Evolutionary conservation across 2,797 vertebrate genomes (phyloP), one percentile per base, ranked within the genome.

Genomic region (Aulostomus chinensis): DNA sequence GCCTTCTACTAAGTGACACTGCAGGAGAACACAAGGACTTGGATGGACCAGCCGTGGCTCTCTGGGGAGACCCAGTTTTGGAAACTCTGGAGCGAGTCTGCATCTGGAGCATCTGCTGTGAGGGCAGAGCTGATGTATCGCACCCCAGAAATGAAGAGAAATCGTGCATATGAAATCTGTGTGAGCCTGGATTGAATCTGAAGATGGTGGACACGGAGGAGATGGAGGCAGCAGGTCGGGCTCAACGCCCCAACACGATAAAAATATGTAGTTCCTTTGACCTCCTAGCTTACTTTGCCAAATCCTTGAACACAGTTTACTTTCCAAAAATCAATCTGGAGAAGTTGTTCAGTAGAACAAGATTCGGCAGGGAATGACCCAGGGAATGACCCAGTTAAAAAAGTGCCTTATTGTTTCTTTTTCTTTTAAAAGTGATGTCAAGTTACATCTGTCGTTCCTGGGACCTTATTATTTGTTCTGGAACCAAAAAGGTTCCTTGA

Each of bases 41-140:
- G 55, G 49, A 58, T 56, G 47, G 40, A 39, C 38, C 38, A 17
- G 57, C 5, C 29, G 17, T n/a, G 17, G 15, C 32, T 77, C 74
- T 53, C 73, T 4, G 56, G 46, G 54, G 73, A 77, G 46, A 26
- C 35, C n/a, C 11, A 6, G 40, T 61, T 78, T 69, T 62, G 56
- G 47, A 32, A 41, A 38, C 81, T 58, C 60, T 12, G 41, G 37
- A 56, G 64, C 40, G 41, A 52, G 31, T 55, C 18, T 47, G 61
- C 57, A 45, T 76, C 30, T 60, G 28, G 50, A 68, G 68, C 71
- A 83, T 80, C 80, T 84, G 82, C 49, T 83, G 51, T 49, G 48
- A 39, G 66, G 58, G 69, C 66, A 68, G 34, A 63, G 48, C 51
- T 82, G 83, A 88, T 78, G 59, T 68, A 87, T 84, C 62, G 30